Percentiles rank a stretch among this genome's conserved stretches.
Conservation (phyloP, 1,140 invertebrate species). For the Zaprionus tsacasi region DNA sequence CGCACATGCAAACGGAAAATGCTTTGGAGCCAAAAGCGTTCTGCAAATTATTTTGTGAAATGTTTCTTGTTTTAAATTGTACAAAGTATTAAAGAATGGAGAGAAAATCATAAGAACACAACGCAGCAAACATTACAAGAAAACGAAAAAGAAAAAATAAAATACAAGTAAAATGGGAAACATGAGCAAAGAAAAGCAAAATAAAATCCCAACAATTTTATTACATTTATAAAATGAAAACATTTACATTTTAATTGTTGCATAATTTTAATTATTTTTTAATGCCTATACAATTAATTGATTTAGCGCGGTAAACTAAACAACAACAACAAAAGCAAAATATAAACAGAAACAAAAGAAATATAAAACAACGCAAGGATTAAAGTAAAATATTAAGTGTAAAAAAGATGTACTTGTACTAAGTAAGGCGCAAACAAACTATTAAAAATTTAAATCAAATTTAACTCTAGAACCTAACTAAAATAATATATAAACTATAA, state of each 20-base stretch:
- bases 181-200: constrained; percentile 62
- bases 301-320: constrained; percentile 61
- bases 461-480: constrained; percentile 73
- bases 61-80: constrained; percentile 68
- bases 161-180: constrained; percentile 43
- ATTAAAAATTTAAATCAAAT: constrained; percentile 82
- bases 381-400: constrained; percentile 58
- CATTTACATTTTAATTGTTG: constrained; percentile 83
- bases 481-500: constrained; percentile 42
- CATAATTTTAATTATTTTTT: constrained; percentile 83
- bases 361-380: constrained; percentile 31
- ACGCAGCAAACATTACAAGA: constrained; percentile 42
- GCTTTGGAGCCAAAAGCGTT: constrained; percentile 26
- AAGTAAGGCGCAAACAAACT: constrained; percentile 65
- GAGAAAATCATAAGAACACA: constrained; percentile 39
- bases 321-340: constrained; percentile 39
- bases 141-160: constrained; percentile 21
- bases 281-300: constrained; percentile 66
- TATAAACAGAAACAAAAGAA: constrained; percentile 26
- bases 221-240: constrained; percentile 83
- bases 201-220: constrained; percentile 79
- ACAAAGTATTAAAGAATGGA: constrained; percentile 70
- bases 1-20: neutral
- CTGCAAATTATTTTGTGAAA: constrained; percentile 52
- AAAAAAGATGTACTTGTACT: constrained; percentile 42